Conservation (phyloP, 2,797 vertebrate species). For the Yasuhikotakia modesta region DNA sequence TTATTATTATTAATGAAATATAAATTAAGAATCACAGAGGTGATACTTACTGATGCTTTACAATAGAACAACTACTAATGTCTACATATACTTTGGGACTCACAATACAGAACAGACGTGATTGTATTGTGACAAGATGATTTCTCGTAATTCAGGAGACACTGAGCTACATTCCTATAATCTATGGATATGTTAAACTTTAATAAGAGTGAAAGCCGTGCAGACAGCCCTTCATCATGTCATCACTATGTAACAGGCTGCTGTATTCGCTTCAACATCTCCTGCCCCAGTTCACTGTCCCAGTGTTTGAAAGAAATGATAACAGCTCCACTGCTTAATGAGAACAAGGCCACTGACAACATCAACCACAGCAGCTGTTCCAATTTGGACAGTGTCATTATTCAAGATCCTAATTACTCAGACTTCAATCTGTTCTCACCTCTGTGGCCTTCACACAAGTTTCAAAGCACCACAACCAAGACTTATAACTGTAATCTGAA, state of each 20-base stretch:
- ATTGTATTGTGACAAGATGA: too few species aligned
- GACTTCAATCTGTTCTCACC: slow-evolving; percentile 22
- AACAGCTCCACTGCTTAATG: not conserved
- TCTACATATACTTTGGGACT: not conserved
- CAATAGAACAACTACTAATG: not conserved
- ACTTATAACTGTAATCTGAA: not conserved
- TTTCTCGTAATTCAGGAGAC: not conserved
- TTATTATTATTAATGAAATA: too few species aligned
- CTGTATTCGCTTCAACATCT: slow-evolving; percentile 24
- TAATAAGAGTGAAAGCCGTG: slow-evolving; percentile 1
- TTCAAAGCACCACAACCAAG: not conserved
- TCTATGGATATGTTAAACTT: not conserved
- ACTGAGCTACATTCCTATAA: not conserved
- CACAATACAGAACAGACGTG: not conserved
- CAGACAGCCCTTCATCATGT: slow-evolving; percentile 2
- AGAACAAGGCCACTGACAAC: slow-evolving; percentile 6
- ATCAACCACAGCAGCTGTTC: slow-evolving; percentile 26
- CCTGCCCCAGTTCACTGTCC: slow-evolving; percentile 11
- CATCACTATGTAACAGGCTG: slow-evolving; percentile 13
- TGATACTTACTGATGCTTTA: not conserved
- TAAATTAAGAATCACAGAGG: too few species aligned
- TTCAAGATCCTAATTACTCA: slow-evolving; percentile 18
- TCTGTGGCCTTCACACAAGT: not conserved
- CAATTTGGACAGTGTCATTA: slow-evolving; percentile 29
- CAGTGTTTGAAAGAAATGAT: slow-evolving; percentile 1